phyloP scores from a whole-genome alignment of 2,888 invertebrate genomes.

The Melipona beecheii region DNA sequence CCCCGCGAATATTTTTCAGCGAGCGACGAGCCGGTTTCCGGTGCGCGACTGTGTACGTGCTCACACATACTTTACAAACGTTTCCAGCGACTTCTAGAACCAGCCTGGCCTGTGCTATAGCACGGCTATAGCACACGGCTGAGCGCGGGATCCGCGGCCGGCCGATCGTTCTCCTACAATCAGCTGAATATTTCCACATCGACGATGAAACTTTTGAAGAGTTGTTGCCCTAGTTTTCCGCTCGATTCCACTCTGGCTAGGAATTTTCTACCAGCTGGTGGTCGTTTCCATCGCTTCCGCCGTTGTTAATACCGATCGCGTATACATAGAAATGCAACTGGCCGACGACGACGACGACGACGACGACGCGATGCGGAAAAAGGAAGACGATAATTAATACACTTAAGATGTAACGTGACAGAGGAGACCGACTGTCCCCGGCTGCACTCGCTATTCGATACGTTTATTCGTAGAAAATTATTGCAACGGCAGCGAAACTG shows the following conservation, averaged over 20 bases:
- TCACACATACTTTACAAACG: background rate
- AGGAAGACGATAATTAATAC: conserved; percentile 53
- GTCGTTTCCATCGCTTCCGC: conserved; percentile 18
- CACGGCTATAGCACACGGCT: conserved; percentile 28
- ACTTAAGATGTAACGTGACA: conserved; percentile 38
- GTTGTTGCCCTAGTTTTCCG: conserved; percentile 57
- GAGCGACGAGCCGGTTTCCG: conserved; percentile 23
- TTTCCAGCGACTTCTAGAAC: conserved; percentile 55
- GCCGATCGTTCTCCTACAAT: conserved; percentile 44
- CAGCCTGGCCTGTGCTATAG: conserved; percentile 31
- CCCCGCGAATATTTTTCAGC: conserved; percentile 1
- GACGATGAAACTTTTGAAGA: conserved; percentile 49
- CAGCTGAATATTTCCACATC: conserved; percentile 56
- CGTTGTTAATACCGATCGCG: conserved; percentile 1
- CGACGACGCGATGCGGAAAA: conserved; percentile 38
- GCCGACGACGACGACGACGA: background rate
- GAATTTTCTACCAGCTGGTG: conserved; percentile 37
- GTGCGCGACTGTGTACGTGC: background rate
- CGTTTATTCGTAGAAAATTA: no score
- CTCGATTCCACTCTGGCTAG: conserved; percentile 2
- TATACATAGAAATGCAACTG: conserved; percentile 16
- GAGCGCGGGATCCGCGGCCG: conserved; percentile 13
- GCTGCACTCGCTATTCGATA: background rate
- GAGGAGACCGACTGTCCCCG: background rate
- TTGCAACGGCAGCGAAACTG: background rate